Evolutionary conservation across 2,888 invertebrate genomes (phyloP), one percentile per base, ranked within the genome.

Genomic region (Volucella inflata): DNA sequence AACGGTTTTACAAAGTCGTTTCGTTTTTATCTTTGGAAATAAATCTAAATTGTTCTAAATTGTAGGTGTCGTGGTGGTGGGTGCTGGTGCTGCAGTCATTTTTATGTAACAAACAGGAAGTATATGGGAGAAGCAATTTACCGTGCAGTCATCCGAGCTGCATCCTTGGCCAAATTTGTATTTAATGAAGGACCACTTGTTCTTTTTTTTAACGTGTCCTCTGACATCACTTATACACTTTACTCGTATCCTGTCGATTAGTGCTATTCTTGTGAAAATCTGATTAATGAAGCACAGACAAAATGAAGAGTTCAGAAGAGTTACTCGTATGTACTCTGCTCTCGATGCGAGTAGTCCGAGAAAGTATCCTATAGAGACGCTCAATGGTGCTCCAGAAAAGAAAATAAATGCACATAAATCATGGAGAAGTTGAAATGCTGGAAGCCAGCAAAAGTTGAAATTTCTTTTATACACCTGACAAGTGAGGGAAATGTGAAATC

Each of bases 111-210:
- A 17, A 40, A 59, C 11, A 4, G 17, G 36, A 59, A 59, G 40
- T 40, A 12, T 1, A 16, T 16, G n/a, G n/a, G n/a, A 17, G 6
- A 16, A 38, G 16, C 40, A 16, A 59, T 59, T 40, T 42, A 9
- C 0, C 36, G 57, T 38, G 10, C 46, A 10, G 17, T 60, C 14
- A n/a, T n/a, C n/a, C n/a, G n/a, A n/a, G n/a, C n/a, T n/a, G n/a
- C n/a, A 21, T 2, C 50, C 46, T 21, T 21, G 12, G 12, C 9
- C 30, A 14, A 42, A 71, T 51, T 71, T 16, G 42, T 14, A 44
- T 72, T 60, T 62, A 72, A 72, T 62, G 51, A 72, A 72, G 71
- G 50, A 42, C 42, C 60, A 51, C 68, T 21, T 17, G 40, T 48
- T 40, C 48, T 30, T n/a, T 36, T n/a, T 46, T 9, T 36, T n/a